Evolutionary conservation across 2,797 vertebrate species (phyloP).

Genomic region (Chelonia mydas): DNA sequence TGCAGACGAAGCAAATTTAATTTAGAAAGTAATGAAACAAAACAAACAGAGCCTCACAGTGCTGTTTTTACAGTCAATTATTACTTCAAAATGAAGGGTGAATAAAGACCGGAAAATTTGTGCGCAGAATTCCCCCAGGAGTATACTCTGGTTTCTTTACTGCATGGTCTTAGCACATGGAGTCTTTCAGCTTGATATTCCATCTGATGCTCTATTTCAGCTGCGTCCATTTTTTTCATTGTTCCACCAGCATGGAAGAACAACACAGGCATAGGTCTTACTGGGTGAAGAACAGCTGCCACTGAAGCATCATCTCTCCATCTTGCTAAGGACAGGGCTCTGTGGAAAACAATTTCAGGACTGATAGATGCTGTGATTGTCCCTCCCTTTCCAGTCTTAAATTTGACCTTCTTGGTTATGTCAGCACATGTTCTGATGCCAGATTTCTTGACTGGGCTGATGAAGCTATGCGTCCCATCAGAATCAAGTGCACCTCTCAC

Average conservation of each 20-base stretch:
- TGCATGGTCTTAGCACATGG: background rate
- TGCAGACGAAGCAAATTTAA: background rate
- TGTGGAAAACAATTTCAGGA: background rate
- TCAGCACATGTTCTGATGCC: background rate
- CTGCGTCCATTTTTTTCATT: background rate
- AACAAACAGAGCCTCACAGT: background rate
- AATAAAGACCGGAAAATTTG: background rate
- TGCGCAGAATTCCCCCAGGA: no score
- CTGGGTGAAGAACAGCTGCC: background rate
- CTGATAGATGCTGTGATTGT: background rate
- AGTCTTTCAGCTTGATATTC: background rate
- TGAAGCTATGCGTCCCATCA: background rate
- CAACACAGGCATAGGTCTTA: background rate
- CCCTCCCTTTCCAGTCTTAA: background rate
- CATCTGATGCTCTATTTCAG: background rate
- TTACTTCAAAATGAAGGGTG: background rate
- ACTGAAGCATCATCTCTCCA: background rate
- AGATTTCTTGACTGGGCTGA: background rate
- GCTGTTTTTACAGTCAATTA: background rate
- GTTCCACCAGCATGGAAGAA: background rate
- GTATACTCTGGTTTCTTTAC: background rate
- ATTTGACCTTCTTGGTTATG: background rate
- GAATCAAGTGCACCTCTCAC: background rate
- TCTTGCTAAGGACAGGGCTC: background rate
- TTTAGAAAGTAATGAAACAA: background rate